Evolutionary conservation across 2,888 invertebrate species (phyloP).

Genomic region (Marasmarcha lunaedactyla): DNA sequence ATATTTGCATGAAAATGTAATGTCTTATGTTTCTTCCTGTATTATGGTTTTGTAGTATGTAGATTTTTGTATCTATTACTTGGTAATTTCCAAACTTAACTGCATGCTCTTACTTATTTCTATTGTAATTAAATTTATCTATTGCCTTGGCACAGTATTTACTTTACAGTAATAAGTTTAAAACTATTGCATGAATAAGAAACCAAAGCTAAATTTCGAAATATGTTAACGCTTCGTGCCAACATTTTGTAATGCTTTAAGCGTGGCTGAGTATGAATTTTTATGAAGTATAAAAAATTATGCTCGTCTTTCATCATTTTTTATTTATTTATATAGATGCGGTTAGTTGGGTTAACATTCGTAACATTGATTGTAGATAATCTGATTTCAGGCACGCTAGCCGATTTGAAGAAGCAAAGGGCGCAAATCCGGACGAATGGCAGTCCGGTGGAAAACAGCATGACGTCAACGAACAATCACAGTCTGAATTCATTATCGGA

Average conservation of each 20-base stretch:
- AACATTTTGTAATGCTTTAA: not conserved
- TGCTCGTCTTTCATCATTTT: not conserved
- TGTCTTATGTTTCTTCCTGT: no score
- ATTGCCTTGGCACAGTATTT: no score
- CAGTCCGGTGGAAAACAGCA: constrained; percentile 60
- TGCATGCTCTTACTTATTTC: not conserved
- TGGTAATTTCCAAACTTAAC: not conserved
- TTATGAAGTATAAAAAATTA: not conserved
- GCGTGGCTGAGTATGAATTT: no score
- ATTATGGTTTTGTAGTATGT: no score
- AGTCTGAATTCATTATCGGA: constrained; percentile 58
- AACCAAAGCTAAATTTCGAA: no score
- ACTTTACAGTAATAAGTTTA: no score
- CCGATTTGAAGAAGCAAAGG: constrained; percentile 93
- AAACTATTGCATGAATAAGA: no score
- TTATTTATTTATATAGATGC: not conserved
- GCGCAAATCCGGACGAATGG: constrained; percentile 81
- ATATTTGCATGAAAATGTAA: no score
- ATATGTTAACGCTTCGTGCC: not conserved
- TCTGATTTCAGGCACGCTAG: constrained; percentile 76
- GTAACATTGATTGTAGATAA: constrained; percentile 18
- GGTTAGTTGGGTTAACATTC: not conserved
- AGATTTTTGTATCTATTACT: no score
- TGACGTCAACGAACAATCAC: constrained; percentile 50
- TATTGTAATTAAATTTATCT: no score